Base-by-base conservation (phyloP, 2,888 invertebrate species). In the Epirrhoe tristata region DNA sequence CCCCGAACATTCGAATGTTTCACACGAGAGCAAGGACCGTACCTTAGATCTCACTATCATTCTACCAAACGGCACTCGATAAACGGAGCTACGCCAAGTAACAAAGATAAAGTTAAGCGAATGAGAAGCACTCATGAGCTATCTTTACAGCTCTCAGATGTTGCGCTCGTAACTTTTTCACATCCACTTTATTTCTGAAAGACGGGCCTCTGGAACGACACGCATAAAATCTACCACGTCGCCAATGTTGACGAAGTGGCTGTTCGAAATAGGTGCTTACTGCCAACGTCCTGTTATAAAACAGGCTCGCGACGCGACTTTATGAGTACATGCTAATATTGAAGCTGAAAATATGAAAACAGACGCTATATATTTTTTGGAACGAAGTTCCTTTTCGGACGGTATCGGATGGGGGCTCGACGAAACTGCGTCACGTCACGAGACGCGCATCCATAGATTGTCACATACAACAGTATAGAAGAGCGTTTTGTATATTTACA, bases 81-180 rank as follows among this genome's bases (percentile, higher is more conserved):
- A 43, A 43, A 43, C 39, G 12, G 12, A 43, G 6, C 34, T 7
- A 7, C 39, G 12, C 12, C 14, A 5, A 48, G 66, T 62, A 39
- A 48, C 53, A 31, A 39, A 66, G 58, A 66, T 62, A 51, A 53
- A 50, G 58, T 34, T 39, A 62, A 54, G 62, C 32, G 62, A 66
- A 66, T 58, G 53, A 12, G 58, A 58, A 61, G 39, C 58, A 55
- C 54, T 63, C 66, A 55, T 52, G 67, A 56, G 56, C 63, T 53
- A 60, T 63, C 67, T 63, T 63, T 67, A 67, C 32, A 46, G 67
- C 63, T 14, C 46, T 58, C 58, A 66, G 66, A 66, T 66, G 66
- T 31, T 48, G 46, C 16, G 58, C 54, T 67, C 63, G 67, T 67
- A 67, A 67, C 63, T 63, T 59, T 63, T 67, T 59, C 67, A 63